Conservation (phyloP, 2,797 vertebrate species). For the Liasis olivaceus region DNA sequence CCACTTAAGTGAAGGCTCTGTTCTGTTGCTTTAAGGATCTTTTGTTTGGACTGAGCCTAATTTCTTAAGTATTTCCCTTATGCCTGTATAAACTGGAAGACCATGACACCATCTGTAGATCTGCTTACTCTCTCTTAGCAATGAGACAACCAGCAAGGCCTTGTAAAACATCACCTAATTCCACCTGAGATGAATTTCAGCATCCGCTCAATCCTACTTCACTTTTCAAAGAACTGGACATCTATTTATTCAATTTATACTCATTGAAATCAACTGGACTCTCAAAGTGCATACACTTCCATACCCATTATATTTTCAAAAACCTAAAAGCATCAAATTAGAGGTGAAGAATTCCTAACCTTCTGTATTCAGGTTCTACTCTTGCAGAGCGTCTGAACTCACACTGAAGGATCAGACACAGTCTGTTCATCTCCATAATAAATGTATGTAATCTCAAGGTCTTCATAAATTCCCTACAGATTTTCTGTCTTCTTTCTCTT, state of each 20-base stretch:
- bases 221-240: neutral
- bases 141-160: neutral
- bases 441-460: too few relatives aligned
- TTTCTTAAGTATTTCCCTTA: neutral
- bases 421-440: too few relatives aligned
- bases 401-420: too few relatives aligned
- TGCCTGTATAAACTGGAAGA: neutral
- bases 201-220: neutral
- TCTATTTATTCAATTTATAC: neutral
- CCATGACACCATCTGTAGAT: neutral
- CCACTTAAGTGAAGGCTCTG: constrained; percentile 37
- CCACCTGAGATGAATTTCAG: neutral
- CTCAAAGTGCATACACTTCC: neutral
- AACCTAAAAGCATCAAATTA: neutral
- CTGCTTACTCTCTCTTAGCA: neutral
- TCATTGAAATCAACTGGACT: neutral
- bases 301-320: neutral
- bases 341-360: neutral
- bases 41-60: constrained; percentile 10
- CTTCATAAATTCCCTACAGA: too few relatives aligned
- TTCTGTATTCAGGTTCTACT: neutral
- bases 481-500: too few relatives aligned
- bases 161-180: neutral
- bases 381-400: too few relatives aligned
- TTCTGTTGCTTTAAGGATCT: constrained; percentile 11